These are phyloP conservation scores for Lordiphosa andalusiaca DNA, from an alignment of 2,888 invertebrate genomes.

Conservation along the genomic window DNA sequence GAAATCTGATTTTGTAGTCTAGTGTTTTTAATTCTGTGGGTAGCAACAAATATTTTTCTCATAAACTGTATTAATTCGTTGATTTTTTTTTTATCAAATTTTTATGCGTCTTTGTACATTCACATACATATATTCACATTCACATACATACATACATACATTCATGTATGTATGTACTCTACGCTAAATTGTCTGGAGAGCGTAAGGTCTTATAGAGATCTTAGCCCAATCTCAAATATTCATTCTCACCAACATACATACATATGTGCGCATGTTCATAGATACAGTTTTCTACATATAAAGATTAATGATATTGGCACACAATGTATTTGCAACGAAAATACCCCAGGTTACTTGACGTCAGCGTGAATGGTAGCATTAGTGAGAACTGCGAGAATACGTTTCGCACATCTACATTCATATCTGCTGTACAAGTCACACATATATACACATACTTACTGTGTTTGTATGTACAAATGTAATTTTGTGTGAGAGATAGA, in stretches of 20 bases:
- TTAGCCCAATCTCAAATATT: background rate
- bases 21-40: too few species aligned
- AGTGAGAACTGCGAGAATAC: constrained; percentile 4
- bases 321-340: constrained; percentile 1
- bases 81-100: background rate
- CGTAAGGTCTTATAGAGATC: background rate
- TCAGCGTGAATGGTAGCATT: constrained; percentile 2
- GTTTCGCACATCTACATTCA: constrained; percentile 2
- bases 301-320: background rate
- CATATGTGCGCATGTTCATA: background rate
- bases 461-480: background rate
- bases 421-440: background rate
- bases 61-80: background rate
- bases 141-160: background rate
- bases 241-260: background rate
- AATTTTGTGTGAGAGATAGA: background rate
- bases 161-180: background rate
- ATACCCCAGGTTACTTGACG: constrained; percentile 5
- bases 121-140: background rate
- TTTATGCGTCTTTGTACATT: background rate
- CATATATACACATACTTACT: background rate
- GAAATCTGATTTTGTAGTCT: too few species aligned
- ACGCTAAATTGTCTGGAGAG: background rate
- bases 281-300: background rate
- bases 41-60: too few species aligned